phyloP scores from a whole-genome alignment of 2,797 vertebrate genomes.

The Antennarius maculatus region DNA sequence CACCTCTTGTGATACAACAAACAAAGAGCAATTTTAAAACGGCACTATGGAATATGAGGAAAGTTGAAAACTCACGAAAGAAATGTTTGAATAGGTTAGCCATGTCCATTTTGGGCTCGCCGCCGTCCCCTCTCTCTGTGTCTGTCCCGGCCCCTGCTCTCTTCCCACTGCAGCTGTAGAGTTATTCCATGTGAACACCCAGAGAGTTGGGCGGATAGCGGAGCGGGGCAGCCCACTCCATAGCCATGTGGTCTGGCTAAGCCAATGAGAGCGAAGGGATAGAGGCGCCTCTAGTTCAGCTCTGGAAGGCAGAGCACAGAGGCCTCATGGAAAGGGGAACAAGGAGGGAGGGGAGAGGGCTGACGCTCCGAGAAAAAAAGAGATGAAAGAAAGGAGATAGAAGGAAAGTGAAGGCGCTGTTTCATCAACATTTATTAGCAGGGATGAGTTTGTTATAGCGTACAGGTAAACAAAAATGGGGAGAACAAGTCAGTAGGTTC shows the following conservation, averaged over 20 bases:
- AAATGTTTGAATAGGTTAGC: slow-evolving; percentile 90
- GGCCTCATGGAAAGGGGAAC: slow-evolving; percentile 71
- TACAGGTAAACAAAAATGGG: background rate
- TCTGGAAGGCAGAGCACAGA: slow-evolving; percentile 67
- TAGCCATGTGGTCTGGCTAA: slow-evolving; percentile 79
- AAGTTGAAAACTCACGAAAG: slow-evolving; percentile 86
- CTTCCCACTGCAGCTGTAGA: slow-evolving; percentile 82
- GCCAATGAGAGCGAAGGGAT: slow-evolving; percentile 70
- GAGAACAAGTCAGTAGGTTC: slow-evolving; percentile 55
- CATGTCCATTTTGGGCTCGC: slow-evolving; percentile 88
- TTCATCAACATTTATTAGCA: slow-evolving; percentile 20
- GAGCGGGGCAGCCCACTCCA: slow-evolving; percentile 76
- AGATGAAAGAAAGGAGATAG: slow-evolving; percentile 40
- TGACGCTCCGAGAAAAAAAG: slow-evolving; percentile 33
- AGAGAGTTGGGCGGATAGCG: slow-evolving; percentile 71
- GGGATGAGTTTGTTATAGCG: slow-evolving; percentile 6
- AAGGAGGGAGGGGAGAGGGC: slow-evolving; percentile 16
- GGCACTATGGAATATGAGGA: slow-evolving; percentile 32
- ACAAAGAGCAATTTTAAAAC: slow-evolving; percentile 14
- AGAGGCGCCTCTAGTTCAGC: slow-evolving; percentile 64
- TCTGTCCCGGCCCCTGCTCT: slow-evolving; percentile 74
- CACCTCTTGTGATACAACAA: slow-evolving; percentile 17
- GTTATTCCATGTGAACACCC: slow-evolving; percentile 86
- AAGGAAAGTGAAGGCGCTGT: slow-evolving; percentile 29
- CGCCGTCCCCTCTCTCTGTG: slow-evolving; percentile 64